Evolutionary conservation across 1,140 invertebrate species (phyloP), one percentile per base, ranked within the genome.

Genomic region (Andricus grossulariae): DNA sequence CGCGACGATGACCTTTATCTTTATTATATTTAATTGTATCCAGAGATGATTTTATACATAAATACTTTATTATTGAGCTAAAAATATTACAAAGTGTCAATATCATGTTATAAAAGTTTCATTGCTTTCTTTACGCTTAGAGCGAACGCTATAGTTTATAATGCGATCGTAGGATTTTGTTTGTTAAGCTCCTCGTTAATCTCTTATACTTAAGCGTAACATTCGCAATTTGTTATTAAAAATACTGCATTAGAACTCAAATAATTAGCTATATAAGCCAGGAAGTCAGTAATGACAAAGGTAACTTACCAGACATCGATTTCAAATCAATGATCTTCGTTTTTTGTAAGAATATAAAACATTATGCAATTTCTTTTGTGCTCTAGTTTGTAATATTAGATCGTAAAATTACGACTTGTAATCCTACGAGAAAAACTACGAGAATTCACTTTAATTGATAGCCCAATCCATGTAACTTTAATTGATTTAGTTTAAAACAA

Each of bases 71-170:
- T 71, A 72, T 50, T 49, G 11, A 50, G 71, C 73, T 73, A 19
- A 19, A 74, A 80, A 74, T 74, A 60, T 74, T 80, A 77, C 78
- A 74, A 72, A 60, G 71, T 72, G 25, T 74, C 75, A 73, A 57
- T 76, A 51, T 76, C n/a, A 77, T 54, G 72, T 72, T 73, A 52
- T 73, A 45, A 21, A 50, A 57, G 25, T 76, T 55, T 19, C 50
- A 75, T 73, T 66, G 21, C 60, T 66, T 66, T n/a, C n/a, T 66
- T 66, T 39, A 66, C 60, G 60, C 25, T 66, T 66, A 66, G 39
- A 45, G 25, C 39, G 60, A 66, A 66, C 25, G 25, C 12, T n/a
- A 66, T 32, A 66, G 16, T 32, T 39, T 45, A 66, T 39, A 11
- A 66, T 39, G 60, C 60, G 60, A 60, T 66, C 21, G 5, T 39